Percentiles rank a stretch among this genome's conserved stretches.
Evolutionary conservation across 1,140 invertebrate genomes (phyloP).

Genomic region (Pteromalus puparum): DNA sequence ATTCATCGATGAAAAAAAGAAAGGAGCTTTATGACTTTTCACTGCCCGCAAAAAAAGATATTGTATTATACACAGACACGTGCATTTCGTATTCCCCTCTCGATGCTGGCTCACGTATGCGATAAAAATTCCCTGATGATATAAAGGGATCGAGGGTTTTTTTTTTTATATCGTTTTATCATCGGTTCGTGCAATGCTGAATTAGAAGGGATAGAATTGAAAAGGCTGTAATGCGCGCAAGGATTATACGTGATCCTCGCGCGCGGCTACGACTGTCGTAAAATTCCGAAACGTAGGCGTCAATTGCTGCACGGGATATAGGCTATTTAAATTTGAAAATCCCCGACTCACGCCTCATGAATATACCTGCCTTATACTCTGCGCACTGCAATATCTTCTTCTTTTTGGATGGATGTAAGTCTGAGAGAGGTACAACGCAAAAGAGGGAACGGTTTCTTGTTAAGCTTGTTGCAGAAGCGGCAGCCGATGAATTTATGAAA

Average conservation of each 20-base stretch:
- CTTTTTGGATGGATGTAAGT: neutral
- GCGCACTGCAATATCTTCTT: neutral
- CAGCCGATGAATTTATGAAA: neutral
- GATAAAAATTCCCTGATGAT: neutral
- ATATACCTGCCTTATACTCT: neutral
- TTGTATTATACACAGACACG: neutral
- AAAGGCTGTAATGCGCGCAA: neutral
- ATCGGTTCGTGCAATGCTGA: conserved; percentile 33
- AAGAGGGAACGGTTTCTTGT: too few relatives aligned
- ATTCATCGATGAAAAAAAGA: conserved; percentile 28
- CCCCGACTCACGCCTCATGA: neutral
- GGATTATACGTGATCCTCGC: neutral
- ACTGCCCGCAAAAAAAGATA: neutral
- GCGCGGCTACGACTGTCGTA: neutral
- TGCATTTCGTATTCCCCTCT: neutral
- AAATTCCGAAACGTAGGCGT: neutral
- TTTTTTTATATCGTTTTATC: conserved; percentile 10
- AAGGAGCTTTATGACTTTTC: conserved; percentile 23
- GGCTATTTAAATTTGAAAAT: conserved; percentile 28
- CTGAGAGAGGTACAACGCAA: too few relatives aligned
- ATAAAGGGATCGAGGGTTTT: neutral
- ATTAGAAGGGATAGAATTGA: conserved; percentile 28
- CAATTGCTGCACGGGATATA: neutral
- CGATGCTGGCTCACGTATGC: neutral
- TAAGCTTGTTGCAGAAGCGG: neutral